phyloP scores from a whole-genome alignment of 2,797 vertebrate species.

The Emys orbicularis region DNA sequence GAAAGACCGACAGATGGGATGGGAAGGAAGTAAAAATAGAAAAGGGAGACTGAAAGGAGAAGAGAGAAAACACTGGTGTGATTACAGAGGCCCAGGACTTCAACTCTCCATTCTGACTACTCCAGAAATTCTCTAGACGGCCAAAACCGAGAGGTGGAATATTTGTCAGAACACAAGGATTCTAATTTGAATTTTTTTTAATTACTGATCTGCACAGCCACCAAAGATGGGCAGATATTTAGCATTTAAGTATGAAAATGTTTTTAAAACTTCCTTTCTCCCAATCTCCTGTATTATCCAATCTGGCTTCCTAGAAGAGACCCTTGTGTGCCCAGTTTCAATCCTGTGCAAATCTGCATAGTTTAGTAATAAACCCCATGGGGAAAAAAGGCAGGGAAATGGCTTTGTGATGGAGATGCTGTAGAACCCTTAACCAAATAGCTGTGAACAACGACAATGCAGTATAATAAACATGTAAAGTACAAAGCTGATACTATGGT shows the following conservation, averaged over 20 bases:
- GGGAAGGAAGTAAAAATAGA: not conserved
- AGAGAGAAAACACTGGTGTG: not conserved
- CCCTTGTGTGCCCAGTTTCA: not conserved
- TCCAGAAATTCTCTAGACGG: accelerated
- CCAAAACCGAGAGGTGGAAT: not conserved
- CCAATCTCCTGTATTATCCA: accelerated
- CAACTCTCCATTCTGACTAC: not conserved
- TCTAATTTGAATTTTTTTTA: not conserved
- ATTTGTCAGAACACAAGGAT: not conserved
- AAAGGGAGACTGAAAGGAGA: not conserved
- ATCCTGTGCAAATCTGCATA: not conserved
- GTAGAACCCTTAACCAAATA: slow-evolving; percentile 24
- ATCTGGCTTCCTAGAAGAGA: not conserved
- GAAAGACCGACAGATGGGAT: not conserved
- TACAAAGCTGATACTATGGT: slow-evolving; percentile 71
- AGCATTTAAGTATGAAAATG: not conserved
- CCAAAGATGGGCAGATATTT: accelerated
- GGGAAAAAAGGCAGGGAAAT: not conserved
- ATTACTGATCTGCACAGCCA: not conserved
- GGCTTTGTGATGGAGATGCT: slow-evolving; percentile 18
- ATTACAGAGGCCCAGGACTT: not conserved
- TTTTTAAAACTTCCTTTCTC: not conserved
- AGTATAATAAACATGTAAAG: slow-evolving; percentile 48
- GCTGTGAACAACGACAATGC: slow-evolving; percentile 11
- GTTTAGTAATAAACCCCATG: not conserved